Conservation (phyloP, 2,888 invertebrate species). For the Mellilla xanthometata region DNA sequence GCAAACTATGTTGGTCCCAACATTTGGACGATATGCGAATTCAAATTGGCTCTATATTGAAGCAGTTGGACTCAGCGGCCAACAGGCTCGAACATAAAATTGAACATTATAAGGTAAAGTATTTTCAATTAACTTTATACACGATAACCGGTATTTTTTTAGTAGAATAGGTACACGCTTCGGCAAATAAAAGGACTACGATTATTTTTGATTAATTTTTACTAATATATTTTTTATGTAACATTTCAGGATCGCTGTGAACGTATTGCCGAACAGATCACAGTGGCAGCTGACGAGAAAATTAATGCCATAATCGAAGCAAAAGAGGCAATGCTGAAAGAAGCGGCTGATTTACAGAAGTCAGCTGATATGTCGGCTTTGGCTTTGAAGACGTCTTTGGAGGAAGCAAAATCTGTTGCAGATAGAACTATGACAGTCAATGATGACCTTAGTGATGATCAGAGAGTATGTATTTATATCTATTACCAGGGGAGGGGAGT, state of each 20-base stretch:
- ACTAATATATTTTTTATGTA: too few species aligned
- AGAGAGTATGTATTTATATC: slow-evolving; percentile 58
- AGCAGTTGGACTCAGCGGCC: slow-evolving; percentile 79
- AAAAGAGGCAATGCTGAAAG: slow-evolving; percentile 65
- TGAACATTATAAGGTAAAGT: slow-evolving; percentile 78
- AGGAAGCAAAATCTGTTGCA: slow-evolving; percentile 69
- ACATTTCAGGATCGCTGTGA: slow-evolving; percentile 72
- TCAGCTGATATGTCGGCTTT: slow-evolving; percentile 68
- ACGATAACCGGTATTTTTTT: too few species aligned
- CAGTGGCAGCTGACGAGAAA: slow-evolving; percentile 74
- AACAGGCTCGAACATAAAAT: slow-evolving; percentile 78
- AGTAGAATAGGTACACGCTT: too few species aligned
- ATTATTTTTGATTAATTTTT: too few species aligned
- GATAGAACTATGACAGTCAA: slow-evolving; percentile 52
- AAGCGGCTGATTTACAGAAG: slow-evolving; percentile 65
- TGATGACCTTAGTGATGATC: slow-evolving; percentile 57
- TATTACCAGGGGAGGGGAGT: too few species aligned
- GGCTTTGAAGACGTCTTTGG: slow-evolving; percentile 69
- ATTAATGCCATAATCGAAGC: slow-evolving; percentile 71
- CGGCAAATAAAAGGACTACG: too few species aligned
- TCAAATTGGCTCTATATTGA: slow-evolving; percentile 78
- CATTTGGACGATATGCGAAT: slow-evolving; percentile 83
- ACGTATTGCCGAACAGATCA: slow-evolving; percentile 77
- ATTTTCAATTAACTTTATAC: too few species aligned
- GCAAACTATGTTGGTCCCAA: slow-evolving; percentile 82